Evolutionary conservation across 2,113 vertebrate species (phyloP).

Genomic region (Illadopsis cleaveri): DNA sequence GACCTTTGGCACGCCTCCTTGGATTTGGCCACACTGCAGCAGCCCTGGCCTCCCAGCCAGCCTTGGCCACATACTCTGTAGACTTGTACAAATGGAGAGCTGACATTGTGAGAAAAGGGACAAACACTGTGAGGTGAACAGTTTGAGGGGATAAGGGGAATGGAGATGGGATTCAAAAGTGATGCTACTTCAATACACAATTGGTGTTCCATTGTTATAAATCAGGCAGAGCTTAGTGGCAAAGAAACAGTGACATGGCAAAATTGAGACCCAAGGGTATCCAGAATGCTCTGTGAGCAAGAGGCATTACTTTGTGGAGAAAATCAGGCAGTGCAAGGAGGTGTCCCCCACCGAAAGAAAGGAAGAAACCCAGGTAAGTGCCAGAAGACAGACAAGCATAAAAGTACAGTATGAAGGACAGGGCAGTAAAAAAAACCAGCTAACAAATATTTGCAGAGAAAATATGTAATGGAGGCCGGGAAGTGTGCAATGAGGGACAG

Average conservation of each 20-base stretch:
- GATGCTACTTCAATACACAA: background rate
- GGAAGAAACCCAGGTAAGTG: background rate
- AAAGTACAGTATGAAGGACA: background rate
- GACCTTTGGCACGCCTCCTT: background rate
- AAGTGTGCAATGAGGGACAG: fast-evolving
- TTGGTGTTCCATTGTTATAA: background rate
- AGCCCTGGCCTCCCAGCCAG: background rate
- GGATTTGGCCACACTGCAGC: background rate
- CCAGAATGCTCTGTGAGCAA: background rate
- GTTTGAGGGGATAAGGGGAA: background rate
- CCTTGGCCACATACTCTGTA: fast-evolving
- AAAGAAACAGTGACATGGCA: background rate
- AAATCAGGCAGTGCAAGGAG: background rate
- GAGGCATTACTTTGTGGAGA: background rate
- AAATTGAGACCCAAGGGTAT: background rate
- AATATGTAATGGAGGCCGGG: background rate
- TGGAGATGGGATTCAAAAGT: background rate
- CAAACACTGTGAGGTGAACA: background rate
- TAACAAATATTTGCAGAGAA: background rate
- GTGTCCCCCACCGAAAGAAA: fast-evolving
- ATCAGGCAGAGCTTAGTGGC: background rate
- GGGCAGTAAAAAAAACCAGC: fast-evolving
- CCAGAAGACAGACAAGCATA: background rate
- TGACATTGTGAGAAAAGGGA: no score
- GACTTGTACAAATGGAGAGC: background rate